Conservation (phyloP, 2,888 invertebrate genomes). For the Meliscaeva auricollis region DNA sequence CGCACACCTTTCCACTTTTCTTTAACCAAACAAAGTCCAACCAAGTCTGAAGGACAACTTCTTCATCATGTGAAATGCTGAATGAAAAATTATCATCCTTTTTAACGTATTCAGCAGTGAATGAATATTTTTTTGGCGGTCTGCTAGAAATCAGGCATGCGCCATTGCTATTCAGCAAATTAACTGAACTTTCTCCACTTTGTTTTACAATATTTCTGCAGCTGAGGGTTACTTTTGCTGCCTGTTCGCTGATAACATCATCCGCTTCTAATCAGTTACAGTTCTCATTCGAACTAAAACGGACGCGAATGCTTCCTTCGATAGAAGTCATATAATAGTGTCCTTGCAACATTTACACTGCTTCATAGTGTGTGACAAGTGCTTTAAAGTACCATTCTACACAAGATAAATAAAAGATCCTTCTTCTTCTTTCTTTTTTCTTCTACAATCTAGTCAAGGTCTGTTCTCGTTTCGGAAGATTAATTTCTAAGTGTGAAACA, state of each 20-base stretch:
- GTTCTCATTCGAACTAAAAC: constrained; percentile 60
- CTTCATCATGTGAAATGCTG: constrained; percentile 52
- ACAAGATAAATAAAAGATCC: constrained; percentile 21
- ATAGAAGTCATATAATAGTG: background rate
- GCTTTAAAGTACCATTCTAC: constrained; percentile 7
- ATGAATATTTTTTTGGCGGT: constrained; percentile 65
- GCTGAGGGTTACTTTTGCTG: constrained; percentile 26
- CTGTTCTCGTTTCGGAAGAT: constrained; percentile 31
- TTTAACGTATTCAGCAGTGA: constrained; percentile 33
- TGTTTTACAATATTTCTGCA: background rate
- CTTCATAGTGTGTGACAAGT: constrained; percentile 42
- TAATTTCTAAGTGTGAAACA: constrained; percentile 43
- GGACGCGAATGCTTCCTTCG: constrained; percentile 42
- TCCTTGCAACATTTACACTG: constrained; percentile 20
- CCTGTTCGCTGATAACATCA: constrained; percentile 64
- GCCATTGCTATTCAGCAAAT: constrained; percentile 52
- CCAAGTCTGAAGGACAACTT: constrained; percentile 69
- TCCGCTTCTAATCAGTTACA: constrained; percentile 67
- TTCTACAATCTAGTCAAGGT: constrained; percentile 60
- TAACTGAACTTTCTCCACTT: constrained; percentile 27
- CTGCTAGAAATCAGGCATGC: constrained; percentile 35
- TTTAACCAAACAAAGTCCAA: constrained; percentile 44
- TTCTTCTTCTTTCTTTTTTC: background rate
- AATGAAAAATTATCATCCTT: constrained; percentile 37
- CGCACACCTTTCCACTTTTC: background rate